Percentiles rank a stretch among this genome's conserved stretches.
Conservation (phyloP, 2,888 invertebrate species). For the Pyrochroa serraticornis region DNA sequence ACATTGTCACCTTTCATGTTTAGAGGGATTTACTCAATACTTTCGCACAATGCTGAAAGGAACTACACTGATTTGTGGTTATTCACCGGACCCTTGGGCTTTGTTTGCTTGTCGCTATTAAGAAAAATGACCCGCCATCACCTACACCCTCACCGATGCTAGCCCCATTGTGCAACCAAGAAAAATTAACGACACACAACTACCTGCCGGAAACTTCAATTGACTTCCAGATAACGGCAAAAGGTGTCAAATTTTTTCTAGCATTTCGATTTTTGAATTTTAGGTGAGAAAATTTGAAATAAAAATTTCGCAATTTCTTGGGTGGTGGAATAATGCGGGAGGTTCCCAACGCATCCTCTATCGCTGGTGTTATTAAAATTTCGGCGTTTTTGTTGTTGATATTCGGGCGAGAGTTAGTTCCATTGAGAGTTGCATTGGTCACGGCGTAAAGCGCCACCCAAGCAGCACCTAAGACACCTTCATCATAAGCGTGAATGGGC, state of each 20-base stretch:
- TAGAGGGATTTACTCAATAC: slow-evolving; percentile 27
- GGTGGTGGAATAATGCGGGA: too few species aligned
- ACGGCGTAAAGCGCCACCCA: slow-evolving; percentile 50
- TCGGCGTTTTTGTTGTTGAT: neutral
- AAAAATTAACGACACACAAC: too few species aligned
- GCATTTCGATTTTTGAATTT: too few species aligned
- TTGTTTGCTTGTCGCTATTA: slow-evolving; percentile 19
- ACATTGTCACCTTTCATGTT: slow-evolving; percentile 33
- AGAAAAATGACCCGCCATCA: slow-evolving; percentile 15
- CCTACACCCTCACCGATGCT: too few species aligned
- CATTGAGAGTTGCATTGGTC: slow-evolving; percentile 32
- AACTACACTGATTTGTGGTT: slow-evolving; percentile 31
- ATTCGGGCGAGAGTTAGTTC: slow-evolving; percentile 5
- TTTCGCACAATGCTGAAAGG: slow-evolving; percentile 27
- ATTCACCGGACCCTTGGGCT: slow-evolving; percentile 18
- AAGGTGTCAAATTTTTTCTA: too few species aligned
- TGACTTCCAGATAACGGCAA: too few species aligned
- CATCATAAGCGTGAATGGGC: slow-evolving; percentile 52
- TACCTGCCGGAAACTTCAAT: too few species aligned
- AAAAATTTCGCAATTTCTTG: too few species aligned
- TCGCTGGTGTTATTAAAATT: too few species aligned
- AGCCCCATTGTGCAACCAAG: too few species aligned
- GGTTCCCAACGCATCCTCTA: too few species aligned
- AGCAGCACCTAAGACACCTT: slow-evolving; percentile 51
- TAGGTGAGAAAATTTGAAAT: too few species aligned